Evolutionary conservation across 2,888 invertebrate genomes (phyloP).

Genomic region (Clepsis dumicolana): DNA sequence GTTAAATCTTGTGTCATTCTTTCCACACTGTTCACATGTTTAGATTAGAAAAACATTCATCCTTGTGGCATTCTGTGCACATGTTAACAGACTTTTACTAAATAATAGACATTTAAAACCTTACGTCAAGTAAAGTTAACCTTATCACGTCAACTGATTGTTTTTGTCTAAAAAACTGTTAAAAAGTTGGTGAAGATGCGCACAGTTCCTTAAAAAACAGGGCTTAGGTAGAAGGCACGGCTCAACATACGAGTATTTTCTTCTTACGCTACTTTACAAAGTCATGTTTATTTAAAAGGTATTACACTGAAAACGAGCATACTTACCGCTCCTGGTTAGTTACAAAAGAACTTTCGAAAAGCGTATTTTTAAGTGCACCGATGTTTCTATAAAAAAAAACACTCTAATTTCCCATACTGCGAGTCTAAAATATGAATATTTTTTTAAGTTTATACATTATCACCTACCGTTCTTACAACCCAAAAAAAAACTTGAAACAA

Average conservation of each 20-base stretch:
- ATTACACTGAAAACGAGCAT: conserved; percentile 16
- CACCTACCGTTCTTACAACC: conserved; percentile 6
- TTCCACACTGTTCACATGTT: neutral
- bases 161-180: neutral
- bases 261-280: conserved; percentile 53
- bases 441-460: neutral
- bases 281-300: conserved; percentile 19
- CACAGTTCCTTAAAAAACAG: conserved; percentile 42
- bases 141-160: neutral
- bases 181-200: conserved; percentile 4
- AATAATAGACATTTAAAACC: neutral
- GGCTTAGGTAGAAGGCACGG: conserved; percentile 62
- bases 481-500: conserved; percentile 1
- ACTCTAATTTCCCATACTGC: conserved; percentile 15
- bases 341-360: conserved; percentile 27
- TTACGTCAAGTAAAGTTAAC: neutral
- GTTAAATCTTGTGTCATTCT: conserved; percentile 10
- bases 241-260: conserved; percentile 58
- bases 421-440: neutral
- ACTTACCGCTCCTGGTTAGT: conserved; percentile 20
- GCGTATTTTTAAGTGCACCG: conserved; percentile 25
- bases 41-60: conserved; percentile 14
- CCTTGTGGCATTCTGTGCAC: conserved; percentile 18
- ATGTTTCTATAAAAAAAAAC: conserved; percentile 15
- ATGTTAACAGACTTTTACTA: conserved; percentile 8